A percentile compares a stretch with the other conserved stretches of the same genome.
Conservation (phyloP, 2,113 vertebrate species). For the Cnemophilus loriae region DNA sequence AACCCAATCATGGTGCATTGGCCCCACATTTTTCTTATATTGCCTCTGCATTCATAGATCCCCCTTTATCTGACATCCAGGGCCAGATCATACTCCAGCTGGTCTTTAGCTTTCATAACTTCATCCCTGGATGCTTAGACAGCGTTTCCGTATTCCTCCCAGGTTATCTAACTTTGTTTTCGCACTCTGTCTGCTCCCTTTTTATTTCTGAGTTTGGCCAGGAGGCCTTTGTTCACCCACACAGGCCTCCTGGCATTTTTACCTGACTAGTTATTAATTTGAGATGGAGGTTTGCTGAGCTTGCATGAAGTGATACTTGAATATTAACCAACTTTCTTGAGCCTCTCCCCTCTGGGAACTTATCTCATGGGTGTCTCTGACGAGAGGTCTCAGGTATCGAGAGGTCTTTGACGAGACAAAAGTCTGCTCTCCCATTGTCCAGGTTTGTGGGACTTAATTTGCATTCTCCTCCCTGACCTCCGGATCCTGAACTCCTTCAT, state of each 20-base stretch:
- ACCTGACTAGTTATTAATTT: background rate
- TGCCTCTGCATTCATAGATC: background rate
- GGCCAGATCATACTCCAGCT: background rate
- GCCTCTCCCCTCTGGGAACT: background rate
- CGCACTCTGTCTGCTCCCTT: background rate
- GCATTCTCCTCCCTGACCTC: background rate
- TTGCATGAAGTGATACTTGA: background rate
- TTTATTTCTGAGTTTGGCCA: background rate
- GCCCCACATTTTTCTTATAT: background rate
- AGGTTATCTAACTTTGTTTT: background rate
- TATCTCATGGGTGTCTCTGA: background rate
- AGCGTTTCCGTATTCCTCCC: background rate
- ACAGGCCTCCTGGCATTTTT: background rate
- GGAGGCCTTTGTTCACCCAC: background rate
- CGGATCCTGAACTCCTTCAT: background rate
- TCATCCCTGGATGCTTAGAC: background rate
- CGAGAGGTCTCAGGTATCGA: no score
- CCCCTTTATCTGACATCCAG: background rate
- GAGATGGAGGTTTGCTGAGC: background rate
- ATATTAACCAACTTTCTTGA: background rate
- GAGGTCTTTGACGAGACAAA: background rate
- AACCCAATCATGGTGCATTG: background rate
- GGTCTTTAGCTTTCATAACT: background rate
- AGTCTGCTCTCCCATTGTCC: background rate
- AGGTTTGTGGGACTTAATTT: background rate